Evolutionary conservation across 1,140 invertebrate genomes (phyloP), one percentile per base, ranked within the genome.

Genomic region (Megalopta genalis): DNA sequence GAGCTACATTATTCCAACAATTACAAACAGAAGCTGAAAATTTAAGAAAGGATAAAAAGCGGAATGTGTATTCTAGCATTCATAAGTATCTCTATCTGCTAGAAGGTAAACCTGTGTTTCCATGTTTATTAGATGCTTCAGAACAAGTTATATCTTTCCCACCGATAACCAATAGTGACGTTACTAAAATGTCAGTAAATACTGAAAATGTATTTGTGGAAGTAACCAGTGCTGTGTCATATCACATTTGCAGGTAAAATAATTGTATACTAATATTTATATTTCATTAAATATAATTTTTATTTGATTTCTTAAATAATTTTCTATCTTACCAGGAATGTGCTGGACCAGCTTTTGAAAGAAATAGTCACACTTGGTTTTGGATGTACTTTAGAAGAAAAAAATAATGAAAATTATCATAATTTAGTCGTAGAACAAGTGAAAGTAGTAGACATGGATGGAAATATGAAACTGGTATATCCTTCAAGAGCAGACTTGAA

Each of bases 1-100:
- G 95, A 6, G 93, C 93, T 66, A 94, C 95, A 82, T 90, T 97
- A 9, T 96, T 96, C 86, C 91, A 94, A 25, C 94, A 95, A 88
- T 91, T 98, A 21, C 94, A 95, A 82, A 92, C 94, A 6, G 96
- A 97, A 91, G 97, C 97, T 27, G 96, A 97, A 88, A 94, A 94
- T 73, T 88, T 96, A 7, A 90, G 95, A 68, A 96, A 96, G 87
- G 96, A 96, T 84, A 97, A 97, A 89, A 97, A 97, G 88, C 93
- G 96, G 57, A 97, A 95, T 91, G 95, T 95, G 10, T 95, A 96
- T 87, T 96, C 96, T 25, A 96, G 97, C 14, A 95, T 97, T 85
- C 96, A 97, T 87, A 97, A 96, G 94, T 97, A 96, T 92, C 90
- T 98, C 64, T 96, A 97, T 88, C 87, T 97, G 37, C 88, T 98